A percentile compares a stretch with the other conserved stretches of the same genome.
phyloP scores from a whole-genome alignment of 1,140 invertebrate species.

The Tetramorium parvispinum region DNA sequence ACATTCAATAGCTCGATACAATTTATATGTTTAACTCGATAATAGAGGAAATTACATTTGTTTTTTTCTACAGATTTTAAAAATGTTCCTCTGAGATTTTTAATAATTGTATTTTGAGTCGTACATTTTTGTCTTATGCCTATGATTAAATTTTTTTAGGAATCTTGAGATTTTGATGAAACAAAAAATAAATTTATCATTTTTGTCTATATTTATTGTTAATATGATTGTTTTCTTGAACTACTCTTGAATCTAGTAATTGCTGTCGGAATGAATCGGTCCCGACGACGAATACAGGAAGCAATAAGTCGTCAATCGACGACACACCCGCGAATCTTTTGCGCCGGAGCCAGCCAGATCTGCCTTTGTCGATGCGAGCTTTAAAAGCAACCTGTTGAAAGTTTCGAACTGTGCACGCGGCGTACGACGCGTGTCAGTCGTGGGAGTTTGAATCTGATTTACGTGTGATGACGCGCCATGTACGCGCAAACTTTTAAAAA shows the following conservation, averaged over 20 bases:
- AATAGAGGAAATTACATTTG: neutral
- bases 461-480: slow-evolving; percentile 50
- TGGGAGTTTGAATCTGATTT: slow-evolving; percentile 58
- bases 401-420: slow-evolving; percentile 53
- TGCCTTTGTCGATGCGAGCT: slow-evolving; percentile 60
- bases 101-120: neutral
- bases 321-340: slow-evolving; percentile 27
- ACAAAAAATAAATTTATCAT: neutral
- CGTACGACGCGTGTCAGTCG: slow-evolving; percentile 55
- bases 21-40: neutral
- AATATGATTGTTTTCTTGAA: neutral
- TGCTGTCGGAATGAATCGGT: neutral
- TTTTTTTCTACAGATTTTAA: neutral
- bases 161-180: neutral
- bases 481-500: slow-evolving; percentile 48
- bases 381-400: slow-evolving; percentile 70
- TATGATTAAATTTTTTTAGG: neutral
- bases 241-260: slow-evolving; percentile 1
- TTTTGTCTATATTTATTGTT: neutral
- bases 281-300: neutral
- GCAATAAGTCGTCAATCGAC: slow-evolving; percentile 43
- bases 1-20: neutral
- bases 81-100: neutral
- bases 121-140: neutral
- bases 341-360: slow-evolving; percentile 28